Evolutionary conservation across 2,797 vertebrate genomes (phyloP).

Genomic region (Malacoraja senta): DNA sequence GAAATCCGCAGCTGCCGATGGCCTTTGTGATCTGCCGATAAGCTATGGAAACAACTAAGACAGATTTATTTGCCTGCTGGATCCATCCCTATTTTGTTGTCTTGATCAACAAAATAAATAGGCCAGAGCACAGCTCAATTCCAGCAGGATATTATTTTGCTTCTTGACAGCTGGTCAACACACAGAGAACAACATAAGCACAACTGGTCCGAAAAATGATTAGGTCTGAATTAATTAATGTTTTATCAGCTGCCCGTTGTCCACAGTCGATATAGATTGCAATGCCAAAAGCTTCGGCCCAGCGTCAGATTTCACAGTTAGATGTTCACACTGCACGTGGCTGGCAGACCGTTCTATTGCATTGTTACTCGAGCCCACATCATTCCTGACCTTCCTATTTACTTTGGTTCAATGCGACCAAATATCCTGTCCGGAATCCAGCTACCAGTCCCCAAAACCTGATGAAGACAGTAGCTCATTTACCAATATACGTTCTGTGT

Average conservation of each 20-base stretch:
- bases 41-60: constrained; percentile 47
- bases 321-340: background rate
- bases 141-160: rapidly evolving
- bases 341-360: background rate
- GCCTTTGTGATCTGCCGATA: constrained; percentile 48
- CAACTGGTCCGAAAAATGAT: constrained; percentile 11
- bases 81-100: constrained; percentile 43
- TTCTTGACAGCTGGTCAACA: constrained; percentile 16
- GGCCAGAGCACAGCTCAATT: constrained; percentile 42
- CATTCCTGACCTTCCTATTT: constrained; percentile 24
- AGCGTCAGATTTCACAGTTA: constrained; percentile 27
- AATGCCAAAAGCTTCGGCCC: background rate
- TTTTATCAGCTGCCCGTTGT: constrained; percentile 21
- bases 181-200: constrained; percentile 18
- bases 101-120: constrained; percentile 48
- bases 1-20: constrained; percentile 58
- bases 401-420: constrained; percentile 3
- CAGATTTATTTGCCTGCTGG: constrained; percentile 47
- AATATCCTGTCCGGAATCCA: background rate
- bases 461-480: background rate
- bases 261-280: constrained; percentile 12
- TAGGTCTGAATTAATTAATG: constrained; percentile 36
- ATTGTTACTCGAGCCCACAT: background rate
- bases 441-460: background rate
- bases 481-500: background rate